These are phyloP conservation scores for Listrodromus nycthemerus DNA, from an alignment of 2,888 invertebrate species.

Conservation along the genomic window DNA sequence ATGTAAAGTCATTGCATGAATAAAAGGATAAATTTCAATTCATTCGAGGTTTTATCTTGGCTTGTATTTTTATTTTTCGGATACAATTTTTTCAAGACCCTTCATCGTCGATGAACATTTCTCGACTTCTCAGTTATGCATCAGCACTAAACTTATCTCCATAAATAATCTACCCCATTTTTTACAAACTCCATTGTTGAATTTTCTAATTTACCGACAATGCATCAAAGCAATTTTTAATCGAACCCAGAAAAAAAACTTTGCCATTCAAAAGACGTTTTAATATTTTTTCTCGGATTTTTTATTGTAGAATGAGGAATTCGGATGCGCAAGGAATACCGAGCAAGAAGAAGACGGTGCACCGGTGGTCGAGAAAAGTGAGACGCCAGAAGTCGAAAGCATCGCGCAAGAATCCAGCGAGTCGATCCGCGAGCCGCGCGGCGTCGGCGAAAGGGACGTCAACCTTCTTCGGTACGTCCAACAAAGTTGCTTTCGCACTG, in stretches of 20 bases:
- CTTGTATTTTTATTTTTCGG: no score
- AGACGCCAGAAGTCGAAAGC: slow-evolving; percentile 88
- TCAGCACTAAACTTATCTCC: no score
- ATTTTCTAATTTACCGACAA: no score
- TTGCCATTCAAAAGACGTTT: background rate
- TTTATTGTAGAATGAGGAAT: slow-evolving; percentile 49
- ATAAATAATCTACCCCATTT: no score
- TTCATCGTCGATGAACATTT: no score
- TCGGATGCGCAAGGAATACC: slow-evolving; percentile 39
- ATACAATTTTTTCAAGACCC: no score
- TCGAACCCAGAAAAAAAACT: no score
- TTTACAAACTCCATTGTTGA: no score
- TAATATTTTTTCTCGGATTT: background rate
- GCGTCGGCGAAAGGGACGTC: slow-evolving; percentile 60
- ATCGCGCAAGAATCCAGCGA: slow-evolving; percentile 82
- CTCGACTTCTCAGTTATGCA: no score
- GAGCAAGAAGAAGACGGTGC: slow-evolving; percentile 71
- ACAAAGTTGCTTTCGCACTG: slow-evolving; percentile 1
- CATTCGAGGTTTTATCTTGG: no score
- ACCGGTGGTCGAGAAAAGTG: slow-evolving; percentile 88
- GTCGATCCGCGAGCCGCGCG: slow-evolving; percentile 54
- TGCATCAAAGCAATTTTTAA: no score
- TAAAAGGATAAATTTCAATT: background rate
- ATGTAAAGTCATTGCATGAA: background rate
- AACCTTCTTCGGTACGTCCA: slow-evolving; percentile 65